Conservation (phyloP, 2,888 invertebrate species). For the Ischnus inquisitorius region DNA sequence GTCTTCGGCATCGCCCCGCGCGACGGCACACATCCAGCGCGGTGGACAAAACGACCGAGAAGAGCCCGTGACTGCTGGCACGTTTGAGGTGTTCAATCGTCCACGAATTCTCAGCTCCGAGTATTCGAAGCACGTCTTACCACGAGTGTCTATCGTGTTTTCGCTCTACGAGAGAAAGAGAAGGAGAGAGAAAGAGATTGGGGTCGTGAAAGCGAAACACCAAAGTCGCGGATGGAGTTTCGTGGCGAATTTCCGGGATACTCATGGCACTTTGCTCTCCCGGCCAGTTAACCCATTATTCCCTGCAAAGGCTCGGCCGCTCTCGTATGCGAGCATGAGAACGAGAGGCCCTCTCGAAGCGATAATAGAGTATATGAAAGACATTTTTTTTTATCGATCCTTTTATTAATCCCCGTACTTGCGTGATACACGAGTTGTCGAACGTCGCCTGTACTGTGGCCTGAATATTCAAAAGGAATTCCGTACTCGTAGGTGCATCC, state of each 20-base stretch:
- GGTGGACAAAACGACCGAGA: not conserved
- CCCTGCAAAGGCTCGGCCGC: no score
- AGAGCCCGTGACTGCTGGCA: not conserved
- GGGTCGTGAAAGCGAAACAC: not conserved
- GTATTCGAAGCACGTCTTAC: slow-evolving; percentile 66
- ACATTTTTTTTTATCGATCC: no score
- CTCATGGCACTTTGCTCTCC: slow-evolving; percentile 23
- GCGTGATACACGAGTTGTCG: not conserved
- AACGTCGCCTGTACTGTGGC: slow-evolving; percentile 8
- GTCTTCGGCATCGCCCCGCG: not conserved
- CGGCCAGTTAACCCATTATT: not conserved
- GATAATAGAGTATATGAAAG: slow-evolving; percentile 38
- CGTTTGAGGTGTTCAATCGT: slow-evolving; percentile 44
- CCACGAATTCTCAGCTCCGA: slow-evolving; percentile 52
- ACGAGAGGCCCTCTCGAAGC: not conserved
- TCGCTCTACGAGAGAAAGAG: not conserved
- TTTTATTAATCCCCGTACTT: not conserved
- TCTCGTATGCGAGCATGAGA: not conserved
- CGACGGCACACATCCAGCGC: not conserved
- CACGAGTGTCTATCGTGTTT: slow-evolving; percentile 13
- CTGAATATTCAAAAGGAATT: slow-evolving; percentile 40
- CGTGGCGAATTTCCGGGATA: slow-evolving; percentile 37
- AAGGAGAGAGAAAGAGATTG: not conserved
- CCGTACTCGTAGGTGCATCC: not conserved
- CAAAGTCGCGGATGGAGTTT: slow-evolving; percentile 1